Base-by-base conservation (phyloP, 1,140 invertebrate species). In the Saccostrea cuccullata region DNA sequence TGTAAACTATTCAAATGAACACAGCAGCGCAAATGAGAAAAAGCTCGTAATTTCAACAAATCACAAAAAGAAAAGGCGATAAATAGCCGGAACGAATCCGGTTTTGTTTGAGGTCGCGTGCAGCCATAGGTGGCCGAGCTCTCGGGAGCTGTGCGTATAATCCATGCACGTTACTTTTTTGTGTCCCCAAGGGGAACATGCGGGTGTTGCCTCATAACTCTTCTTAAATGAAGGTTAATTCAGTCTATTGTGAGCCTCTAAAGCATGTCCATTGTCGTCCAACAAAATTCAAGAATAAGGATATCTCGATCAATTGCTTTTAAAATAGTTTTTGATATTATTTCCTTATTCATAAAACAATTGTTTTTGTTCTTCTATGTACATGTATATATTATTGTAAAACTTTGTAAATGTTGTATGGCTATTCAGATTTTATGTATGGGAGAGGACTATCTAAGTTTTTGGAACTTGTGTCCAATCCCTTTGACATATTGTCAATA, bases 171-270 rank as follows among this genome's bases (percentile, higher is more conserved):
- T 77, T 36, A 30, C 13, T 77, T 77, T n/a, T 77, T 17, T 77
- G 70, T 30, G 23, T 6, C 70, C 26, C 70, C 26, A 26, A 26
- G 26, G 70, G 23, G 26, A 77, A 77, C 70, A 30, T 77, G 70
- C 70, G 70, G 70, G 70, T 77, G 70, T 77, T 77, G 47, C 70
- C 70, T 77, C 70, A 77, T 23, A 77, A 77, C 70, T 77, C 70
- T 77, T 77, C 26, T 77, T 23, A 26, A 77, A 77, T 77, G 70
- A 26, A 77, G 70, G 70, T 77, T 77, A 77, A 77, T 30, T 77
- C 23, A 77, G 70, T 77, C 70, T 77, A 77, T 77, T 77, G 23
- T 77, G 26, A 77, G 23, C 15, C 36, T 13, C 70, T 77, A 30
- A 77, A 26, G 70, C 70, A 77, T 15, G 70, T 30, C 26, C 47